A percentile compares a stretch with the other conserved stretches of the same genome.
Evolutionary conservation across 2,797 vertebrate species (phyloP).

Genomic region (Microtus californicus): DNA sequence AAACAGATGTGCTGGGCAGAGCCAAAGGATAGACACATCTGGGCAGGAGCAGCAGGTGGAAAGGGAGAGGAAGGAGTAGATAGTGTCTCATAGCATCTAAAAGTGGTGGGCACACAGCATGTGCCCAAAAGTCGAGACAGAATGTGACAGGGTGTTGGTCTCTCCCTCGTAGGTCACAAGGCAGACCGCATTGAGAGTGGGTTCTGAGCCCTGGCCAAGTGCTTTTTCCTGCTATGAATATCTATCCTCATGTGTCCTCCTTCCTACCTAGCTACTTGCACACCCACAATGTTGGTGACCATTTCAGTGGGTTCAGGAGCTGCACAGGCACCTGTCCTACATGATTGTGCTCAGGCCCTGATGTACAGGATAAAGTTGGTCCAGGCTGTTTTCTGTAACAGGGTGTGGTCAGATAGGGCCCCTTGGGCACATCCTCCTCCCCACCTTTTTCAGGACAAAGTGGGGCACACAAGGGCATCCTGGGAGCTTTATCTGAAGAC

Average conservation of each 20-base stretch:
- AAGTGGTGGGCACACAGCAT: accelerated
- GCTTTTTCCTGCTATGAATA: neutral
- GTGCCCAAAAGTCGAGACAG: neutral
- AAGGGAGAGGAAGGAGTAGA: neutral
- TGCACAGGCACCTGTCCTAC: neutral
- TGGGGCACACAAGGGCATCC: accelerated
- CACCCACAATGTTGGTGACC: neutral
- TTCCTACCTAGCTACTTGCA: neutral
- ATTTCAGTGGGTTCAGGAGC: neutral
- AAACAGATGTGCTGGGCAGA: conserved; percentile 62
- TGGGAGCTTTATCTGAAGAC: neutral
- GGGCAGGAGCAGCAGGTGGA: neutral
- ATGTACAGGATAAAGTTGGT: neutral
- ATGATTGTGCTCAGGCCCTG: neutral
- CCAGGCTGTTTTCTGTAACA: neutral
- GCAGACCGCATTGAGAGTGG: accelerated
- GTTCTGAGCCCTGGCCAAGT: neutral
- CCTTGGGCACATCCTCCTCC: neutral
- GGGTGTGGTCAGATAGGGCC: neutral
- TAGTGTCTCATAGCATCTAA: accelerated
- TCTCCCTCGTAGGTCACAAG: too few relatives aligned
- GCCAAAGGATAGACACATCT: neutral
- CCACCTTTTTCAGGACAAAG: neutral
- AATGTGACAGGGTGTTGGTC: accelerated
- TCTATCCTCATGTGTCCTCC: neutral